phyloP scores from a whole-genome alignment of 2,797 vertebrate species.

The Microcaecilia unicolor region DNA sequence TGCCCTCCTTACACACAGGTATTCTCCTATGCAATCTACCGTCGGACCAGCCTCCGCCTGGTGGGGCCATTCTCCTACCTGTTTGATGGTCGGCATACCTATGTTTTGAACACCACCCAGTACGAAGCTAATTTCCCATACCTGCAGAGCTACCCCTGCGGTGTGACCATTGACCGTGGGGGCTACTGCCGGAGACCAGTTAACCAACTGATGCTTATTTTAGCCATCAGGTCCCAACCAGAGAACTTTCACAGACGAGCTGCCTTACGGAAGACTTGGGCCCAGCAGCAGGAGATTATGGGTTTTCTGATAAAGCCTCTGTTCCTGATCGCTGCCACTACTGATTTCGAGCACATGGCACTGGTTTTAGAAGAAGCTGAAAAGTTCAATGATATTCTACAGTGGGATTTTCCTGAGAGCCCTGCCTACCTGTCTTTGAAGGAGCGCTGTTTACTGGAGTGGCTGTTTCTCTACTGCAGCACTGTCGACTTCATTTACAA shows the following conservation, averaged over 20 bases:
- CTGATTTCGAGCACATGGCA: no score
- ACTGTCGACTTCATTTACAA: no score
- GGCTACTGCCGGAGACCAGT: constrained; percentile 1
- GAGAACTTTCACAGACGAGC: no score
- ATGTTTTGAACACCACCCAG: not conserved
- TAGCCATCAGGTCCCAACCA: constrained; percentile 19
- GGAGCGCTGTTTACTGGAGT: no score
- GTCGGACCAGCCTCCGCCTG: not conserved
- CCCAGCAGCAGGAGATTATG: not conserved
- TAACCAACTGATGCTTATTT: constrained; percentile 17
- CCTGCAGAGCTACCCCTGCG: constrained; percentile 30
- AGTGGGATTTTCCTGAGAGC: no score
- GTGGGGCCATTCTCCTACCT: no score
- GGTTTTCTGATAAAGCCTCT: not conserved
- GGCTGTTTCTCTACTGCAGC: no score
- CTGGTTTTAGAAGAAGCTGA: no score
- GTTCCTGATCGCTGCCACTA: no score
- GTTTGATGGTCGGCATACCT: not conserved
- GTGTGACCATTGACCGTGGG: constrained; percentile 11
- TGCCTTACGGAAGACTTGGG: not conserved
- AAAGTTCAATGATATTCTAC: no score
- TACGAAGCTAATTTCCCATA: not conserved
- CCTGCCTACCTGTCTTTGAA: no score
- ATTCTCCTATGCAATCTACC: accelerated
- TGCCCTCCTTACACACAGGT: no score